A percentile compares a stretch with the other conserved stretches of the same genome.
Evolutionary conservation across 1,140 invertebrate genomes (phyloP).

Genomic region (Parasteatoda tepidariorum): DNA sequence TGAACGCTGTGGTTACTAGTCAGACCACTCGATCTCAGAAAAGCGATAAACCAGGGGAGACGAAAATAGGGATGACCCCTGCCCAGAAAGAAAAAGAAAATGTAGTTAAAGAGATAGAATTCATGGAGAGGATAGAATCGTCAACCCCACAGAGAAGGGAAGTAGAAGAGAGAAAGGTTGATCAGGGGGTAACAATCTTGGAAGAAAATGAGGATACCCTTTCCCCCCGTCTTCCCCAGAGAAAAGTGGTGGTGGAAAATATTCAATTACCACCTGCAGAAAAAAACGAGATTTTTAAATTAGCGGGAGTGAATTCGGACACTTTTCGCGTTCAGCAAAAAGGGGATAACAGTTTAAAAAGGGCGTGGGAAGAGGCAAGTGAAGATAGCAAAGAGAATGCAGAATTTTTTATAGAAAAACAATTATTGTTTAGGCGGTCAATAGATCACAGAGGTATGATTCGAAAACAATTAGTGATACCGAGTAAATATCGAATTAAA

Average conservation of each 20-base stretch:
- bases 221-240: background rate
- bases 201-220: background rate
- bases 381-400: too few species aligned
- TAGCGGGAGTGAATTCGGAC: background rate
- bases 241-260: too few species aligned
- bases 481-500: background rate
- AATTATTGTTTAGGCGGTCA: background rate
- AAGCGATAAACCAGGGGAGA: too few species aligned
- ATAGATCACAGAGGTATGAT: background rate
- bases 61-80: too few species aligned
- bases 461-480: background rate
- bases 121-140: too few species aligned
- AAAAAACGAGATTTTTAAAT: background rate
- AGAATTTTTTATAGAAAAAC: background rate
- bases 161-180: background rate
- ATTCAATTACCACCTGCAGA: background rate
- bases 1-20: background rate
- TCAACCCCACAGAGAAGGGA: too few species aligned
- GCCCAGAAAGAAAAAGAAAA: too few species aligned
- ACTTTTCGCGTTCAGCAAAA: background rate
- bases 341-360: background rate
- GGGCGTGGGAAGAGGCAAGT: background rate
- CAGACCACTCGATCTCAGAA: too few species aligned
- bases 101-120: too few species aligned
- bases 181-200: background rate